These are phyloP conservation scores for Saxidomus purpurata DNA, from an alignment of 1,140 invertebrate species.

Conservation along the genomic window DNA sequence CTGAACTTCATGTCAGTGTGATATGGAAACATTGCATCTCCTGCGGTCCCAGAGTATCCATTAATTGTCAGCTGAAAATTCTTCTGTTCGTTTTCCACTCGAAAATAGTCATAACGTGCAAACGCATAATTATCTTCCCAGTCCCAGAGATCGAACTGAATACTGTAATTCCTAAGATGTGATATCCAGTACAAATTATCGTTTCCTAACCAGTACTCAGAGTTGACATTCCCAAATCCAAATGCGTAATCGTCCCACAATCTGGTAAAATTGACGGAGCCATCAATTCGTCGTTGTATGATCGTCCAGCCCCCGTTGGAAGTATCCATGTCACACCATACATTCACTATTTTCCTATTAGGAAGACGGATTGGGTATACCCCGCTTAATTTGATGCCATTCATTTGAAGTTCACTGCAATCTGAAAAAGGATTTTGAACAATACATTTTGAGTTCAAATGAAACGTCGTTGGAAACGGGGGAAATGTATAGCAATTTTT, in stretches of 20 bases:
- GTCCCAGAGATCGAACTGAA: constrained; percentile 96
- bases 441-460: too few relatives aligned
- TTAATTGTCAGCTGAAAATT: constrained; percentile 96
- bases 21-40: constrained; percentile 88
- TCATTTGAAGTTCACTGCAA: constrained; percentile 78
- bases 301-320: constrained; percentile 95
- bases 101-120: constrained; percentile 75
- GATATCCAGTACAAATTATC: constrained; percentile 86
- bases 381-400: constrained; percentile 84
- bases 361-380: constrained; percentile 92
- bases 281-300: constrained; percentile 93
- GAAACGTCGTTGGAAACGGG: too few relatives aligned
- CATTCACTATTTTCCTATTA: constrained; percentile 89
- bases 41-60: constrained; percentile 95
- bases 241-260: constrained; percentile 98
- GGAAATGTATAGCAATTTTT: too few relatives aligned
- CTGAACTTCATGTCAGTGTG: constrained; percentile 89
- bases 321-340: constrained; percentile 92
- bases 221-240: constrained; percentile 96
- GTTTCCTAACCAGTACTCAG: constrained; percentile 88
- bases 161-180: constrained; percentile 91
- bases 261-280: constrained; percentile 93
- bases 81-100: constrained; percentile 88
- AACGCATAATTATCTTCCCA: constrained; percentile 94
- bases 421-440: constrained; percentile 75